Evolutionary conservation across 2,797 vertebrate genomes (phyloP), one percentile per base, ranked within the genome.

Genomic region (Phataginus tetradactyla): DNA sequence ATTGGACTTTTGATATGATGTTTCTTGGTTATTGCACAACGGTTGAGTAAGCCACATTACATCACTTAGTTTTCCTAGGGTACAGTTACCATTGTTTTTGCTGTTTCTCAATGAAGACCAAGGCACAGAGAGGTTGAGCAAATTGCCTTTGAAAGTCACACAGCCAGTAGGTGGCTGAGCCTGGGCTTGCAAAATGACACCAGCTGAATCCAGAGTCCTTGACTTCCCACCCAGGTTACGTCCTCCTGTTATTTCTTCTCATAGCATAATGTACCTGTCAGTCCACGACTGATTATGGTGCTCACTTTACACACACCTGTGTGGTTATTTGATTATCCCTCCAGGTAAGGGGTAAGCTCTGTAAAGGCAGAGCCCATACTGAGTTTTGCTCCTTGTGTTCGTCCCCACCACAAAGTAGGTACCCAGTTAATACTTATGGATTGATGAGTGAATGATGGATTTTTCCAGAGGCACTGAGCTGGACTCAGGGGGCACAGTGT

Each of bases 91-190:
- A 25, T n/a, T 68, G 59, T 42, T 77, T 89, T 85, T 77, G 37
- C 39, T 86, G 29, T 66, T 94, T 95, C 42, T 32, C 53, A 42
- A 9, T 13, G 63, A 89, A 81, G 42, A 81, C 42, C 42, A 63
- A 90, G 42, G 27, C 69, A 59, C 27, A 57, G 49, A 53, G 51
- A 74, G 27, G n/a, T 64, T 71, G 71, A 90, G 37, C 29, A 71
- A 90, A 86, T 78, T 83, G 75, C 15, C 27, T 96, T 49, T 57
- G 85, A 45, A 59, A 94, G 61, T 75, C 57, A 77, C 71, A 59
- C 51, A 78, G 72, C 32, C 18, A 51, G 57, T 21, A 39, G 86
- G 39, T 63, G 80, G 25, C 37, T 72, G 32, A 93, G 23, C 53
- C 45, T 45, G 37, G 69, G 17, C 51, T 45, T 45, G 45, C 59